phyloP scores from a whole-genome alignment of 2,113 vertebrate genomes.

The Monarcha castaneiventris region DNA sequence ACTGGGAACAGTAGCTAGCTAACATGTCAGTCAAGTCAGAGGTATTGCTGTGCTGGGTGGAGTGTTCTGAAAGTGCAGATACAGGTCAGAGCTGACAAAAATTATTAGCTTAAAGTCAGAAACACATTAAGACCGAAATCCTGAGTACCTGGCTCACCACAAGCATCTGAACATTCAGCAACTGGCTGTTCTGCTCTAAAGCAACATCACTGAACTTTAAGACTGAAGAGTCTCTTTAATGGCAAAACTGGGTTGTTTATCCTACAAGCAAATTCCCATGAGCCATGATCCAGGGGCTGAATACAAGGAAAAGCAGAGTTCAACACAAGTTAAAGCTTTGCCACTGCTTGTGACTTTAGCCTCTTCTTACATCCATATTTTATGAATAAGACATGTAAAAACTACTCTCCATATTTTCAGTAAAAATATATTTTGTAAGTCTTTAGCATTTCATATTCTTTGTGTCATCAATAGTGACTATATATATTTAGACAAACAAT shows the following conservation, averaged over 20 bases:
- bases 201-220: background rate
- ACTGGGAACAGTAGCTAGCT: background rate
- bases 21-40: background rate
- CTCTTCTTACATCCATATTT: background rate
- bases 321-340: background rate
- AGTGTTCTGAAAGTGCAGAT: background rate
- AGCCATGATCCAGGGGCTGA: background rate
- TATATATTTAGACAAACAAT: background rate
- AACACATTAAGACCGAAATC: background rate
- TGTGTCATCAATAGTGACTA: background rate
- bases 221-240: background rate
- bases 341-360: background rate
- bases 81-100: background rate
- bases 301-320: background rate
- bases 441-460: background rate
- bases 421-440: background rate
- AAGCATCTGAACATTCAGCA: background rate
- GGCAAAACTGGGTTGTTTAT: background rate
- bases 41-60: background rate
- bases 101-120: background rate
- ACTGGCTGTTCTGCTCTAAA: background rate
- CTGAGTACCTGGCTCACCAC: background rate
- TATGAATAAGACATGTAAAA: background rate
- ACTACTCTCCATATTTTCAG: background rate
- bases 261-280: background rate